phyloP scores from a whole-genome alignment of 1,140 invertebrate genomes.

The Plodia interpunctella region DNA sequence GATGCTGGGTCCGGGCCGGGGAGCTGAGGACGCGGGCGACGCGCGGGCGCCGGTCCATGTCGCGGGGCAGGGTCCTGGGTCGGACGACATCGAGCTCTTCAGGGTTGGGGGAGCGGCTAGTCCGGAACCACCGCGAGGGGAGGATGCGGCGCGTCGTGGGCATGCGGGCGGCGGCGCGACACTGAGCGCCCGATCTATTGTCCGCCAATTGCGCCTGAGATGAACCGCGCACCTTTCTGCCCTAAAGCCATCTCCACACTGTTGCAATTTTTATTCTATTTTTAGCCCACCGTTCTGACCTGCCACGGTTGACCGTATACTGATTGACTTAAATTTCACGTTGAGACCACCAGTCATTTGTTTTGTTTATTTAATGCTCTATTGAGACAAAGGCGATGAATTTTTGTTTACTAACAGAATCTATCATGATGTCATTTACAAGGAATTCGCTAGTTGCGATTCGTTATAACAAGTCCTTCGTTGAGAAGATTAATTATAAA shows the following conservation, averaged over 20 bases:
- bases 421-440: background rate
- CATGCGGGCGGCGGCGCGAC: conserved; percentile 58
- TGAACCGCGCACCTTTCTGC: conserved; percentile 56
- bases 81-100: conserved; percentile 44
- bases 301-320: background rate
- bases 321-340: background rate
- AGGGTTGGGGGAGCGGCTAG: conserved; percentile 40
- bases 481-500: background rate
- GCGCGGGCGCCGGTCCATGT: conserved; percentile 54
- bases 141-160: conserved; percentile 58
- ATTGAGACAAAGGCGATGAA: background rate
- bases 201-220: conserved; percentile 53
- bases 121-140: conserved; percentile 56
- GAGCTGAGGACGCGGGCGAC: conserved; percentile 48
- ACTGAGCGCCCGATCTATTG: conserved; percentile 53
- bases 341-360: background rate
- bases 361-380: background rate
- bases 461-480: background rate
- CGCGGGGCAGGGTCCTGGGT: conserved; percentile 30
- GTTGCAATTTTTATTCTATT: conserved; percentile 10
- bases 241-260: conserved; percentile 38
- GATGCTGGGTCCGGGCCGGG: conserved; percentile 38
- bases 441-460: background rate
- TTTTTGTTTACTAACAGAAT: background rate
- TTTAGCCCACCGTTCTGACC: background rate